Evolutionary conservation across 2,113 vertebrate species (phyloP).

Genomic region (Okapia johnstoni): DNA sequence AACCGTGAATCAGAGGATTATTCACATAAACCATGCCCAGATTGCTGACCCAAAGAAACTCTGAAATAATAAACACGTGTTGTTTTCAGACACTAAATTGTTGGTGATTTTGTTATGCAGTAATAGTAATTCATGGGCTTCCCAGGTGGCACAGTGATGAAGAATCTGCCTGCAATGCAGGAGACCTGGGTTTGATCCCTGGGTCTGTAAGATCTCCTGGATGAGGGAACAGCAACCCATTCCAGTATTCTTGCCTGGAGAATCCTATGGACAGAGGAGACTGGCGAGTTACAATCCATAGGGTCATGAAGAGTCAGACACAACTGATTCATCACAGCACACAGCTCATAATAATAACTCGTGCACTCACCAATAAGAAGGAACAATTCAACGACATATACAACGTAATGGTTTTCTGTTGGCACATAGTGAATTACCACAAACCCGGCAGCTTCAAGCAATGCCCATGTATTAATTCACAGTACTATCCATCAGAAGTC

Average conservation of each 20-base stretch:
- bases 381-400: neutral
- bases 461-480: neutral
- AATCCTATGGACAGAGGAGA: neutral
- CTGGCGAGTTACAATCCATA: neutral
- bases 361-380: neutral
- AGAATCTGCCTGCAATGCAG: neutral
- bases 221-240: neutral
- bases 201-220: neutral
- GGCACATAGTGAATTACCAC: neutral
- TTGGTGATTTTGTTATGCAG: neutral
- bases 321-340: neutral
- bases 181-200: neutral
- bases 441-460: neutral
- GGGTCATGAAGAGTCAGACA: neutral
- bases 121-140: neutral
- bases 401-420: neutral
- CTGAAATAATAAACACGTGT: neutral
- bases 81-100: neutral
- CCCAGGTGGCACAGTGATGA: neutral
- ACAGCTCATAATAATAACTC: neutral
- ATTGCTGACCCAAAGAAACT: neutral
- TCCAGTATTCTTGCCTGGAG: neutral
- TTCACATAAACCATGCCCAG: neutral
- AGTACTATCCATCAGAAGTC: neutral
- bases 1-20: neutral